Conservation (phyloP, 2,797 vertebrate genomes). For the Melanogrammus aeglefinus region DNA sequence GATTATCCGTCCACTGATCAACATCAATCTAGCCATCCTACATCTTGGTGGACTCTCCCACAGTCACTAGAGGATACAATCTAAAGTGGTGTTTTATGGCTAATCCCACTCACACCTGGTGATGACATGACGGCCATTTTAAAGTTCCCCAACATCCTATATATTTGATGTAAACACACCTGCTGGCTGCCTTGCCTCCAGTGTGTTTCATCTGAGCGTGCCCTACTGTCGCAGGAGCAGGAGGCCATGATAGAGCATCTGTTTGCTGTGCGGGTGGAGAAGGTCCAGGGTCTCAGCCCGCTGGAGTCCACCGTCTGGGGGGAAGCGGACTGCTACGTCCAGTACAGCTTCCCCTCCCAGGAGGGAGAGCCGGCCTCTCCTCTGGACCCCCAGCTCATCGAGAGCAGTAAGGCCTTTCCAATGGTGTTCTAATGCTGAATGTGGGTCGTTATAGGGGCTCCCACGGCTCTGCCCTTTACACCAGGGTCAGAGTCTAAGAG, state of each 20-base stretch:
- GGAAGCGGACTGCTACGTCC: constrained; percentile 93
- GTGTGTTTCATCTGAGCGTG: neutral
- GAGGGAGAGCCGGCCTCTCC: constrained; percentile 44
- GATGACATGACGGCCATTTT: neutral
- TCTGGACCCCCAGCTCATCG: constrained; percentile 56
- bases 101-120: too few relatives aligned
- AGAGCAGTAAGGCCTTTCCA: constrained; percentile 70
- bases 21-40: too few relatives aligned
- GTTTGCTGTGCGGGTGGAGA: constrained; percentile 85
- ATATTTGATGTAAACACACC: neutral
- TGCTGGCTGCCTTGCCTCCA: neutral
- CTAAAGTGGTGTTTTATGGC: too few relatives aligned
- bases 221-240: neutral
- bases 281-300: constrained; percentile 81
- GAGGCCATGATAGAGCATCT: constrained; percentile 78
- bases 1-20: too few relatives aligned
- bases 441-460: neutral
- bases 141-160: neutral
- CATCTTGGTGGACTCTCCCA: too few relatives aligned
- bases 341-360: constrained; percentile 88
- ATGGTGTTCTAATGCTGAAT: neutral
- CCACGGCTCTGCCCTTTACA: neutral
- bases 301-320: constrained; percentile 95
- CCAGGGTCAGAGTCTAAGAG: neutral
- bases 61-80: too few relatives aligned